Percentiles rank a stretch among this genome's conserved stretches.
Conservation (phyloP, 2,888 invertebrate genomes). For the Elysia crispata region DNA sequence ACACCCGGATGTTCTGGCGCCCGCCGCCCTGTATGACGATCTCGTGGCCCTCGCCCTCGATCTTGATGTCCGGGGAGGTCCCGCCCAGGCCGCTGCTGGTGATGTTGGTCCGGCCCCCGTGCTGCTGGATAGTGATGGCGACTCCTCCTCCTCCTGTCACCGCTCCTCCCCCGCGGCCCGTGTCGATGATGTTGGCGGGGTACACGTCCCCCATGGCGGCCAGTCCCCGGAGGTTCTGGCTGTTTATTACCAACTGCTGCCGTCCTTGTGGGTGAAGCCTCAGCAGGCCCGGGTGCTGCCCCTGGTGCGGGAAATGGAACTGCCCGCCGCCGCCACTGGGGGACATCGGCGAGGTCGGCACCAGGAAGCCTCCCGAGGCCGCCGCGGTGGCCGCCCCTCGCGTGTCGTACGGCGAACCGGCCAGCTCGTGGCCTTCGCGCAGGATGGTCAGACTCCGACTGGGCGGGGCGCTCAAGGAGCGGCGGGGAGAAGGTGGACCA, state of each 20-base stretch:
- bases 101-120: conserved; percentile 40
- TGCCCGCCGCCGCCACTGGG: not conserved
- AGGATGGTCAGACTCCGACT: conserved; percentile 44
- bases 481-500: not conserved
- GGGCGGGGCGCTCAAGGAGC: not conserved
- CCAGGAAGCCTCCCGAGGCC: not conserved
- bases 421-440: conserved; percentile 44
- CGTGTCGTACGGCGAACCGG: conserved; percentile 31
- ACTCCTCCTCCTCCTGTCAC: conserved; percentile 23
- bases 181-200: not conserved
- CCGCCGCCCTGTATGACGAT: conserved; percentile 44
- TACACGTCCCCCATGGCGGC: not conserved
- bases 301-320: not conserved
- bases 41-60: conserved; percentile 44
- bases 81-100: conserved; percentile 29
- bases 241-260: conserved; percentile 33
- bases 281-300: conserved; percentile 12
- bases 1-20: conserved; percentile 44
- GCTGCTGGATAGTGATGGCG: conserved; percentile 38
- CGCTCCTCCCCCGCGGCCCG: not conserved
- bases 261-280: conserved; percentile 33
- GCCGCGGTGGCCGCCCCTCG: too few species aligned
- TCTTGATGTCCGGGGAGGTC: conserved; percentile 30
- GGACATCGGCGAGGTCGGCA: not conserved
- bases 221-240: conserved; percentile 32